Evolutionary conservation across 2,113 vertebrate genomes (phyloP).

Genomic region (Corythornis vintsioides): DNA sequence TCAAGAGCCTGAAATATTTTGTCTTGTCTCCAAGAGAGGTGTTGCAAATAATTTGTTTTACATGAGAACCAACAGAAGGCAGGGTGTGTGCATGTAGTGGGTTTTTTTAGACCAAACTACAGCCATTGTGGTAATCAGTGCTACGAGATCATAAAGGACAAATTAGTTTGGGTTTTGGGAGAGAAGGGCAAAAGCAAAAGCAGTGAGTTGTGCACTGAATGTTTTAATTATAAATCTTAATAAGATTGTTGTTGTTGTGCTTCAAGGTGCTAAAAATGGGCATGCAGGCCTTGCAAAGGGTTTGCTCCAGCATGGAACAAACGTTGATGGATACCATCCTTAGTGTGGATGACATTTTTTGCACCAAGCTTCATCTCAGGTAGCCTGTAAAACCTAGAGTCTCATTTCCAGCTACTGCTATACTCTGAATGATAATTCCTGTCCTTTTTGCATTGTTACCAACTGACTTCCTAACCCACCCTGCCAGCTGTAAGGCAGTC

Average conservation of each 20-base stretch:
- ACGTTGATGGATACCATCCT: conserved; percentile 79
- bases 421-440: conserved; percentile 38
- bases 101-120: not conserved
- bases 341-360: conserved; percentile 83
- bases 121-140: not conserved
- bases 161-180: not conserved
- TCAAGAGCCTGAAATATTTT: not conserved
- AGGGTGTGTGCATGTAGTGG: not conserved
- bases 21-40: not conserved
- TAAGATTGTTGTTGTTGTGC: not conserved
- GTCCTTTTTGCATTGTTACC: not conserved
- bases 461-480: conserved; percentile 9
- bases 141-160: rapidly evolving
- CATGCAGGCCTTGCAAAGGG: conserved; percentile 66
- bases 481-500: conserved; percentile 30
- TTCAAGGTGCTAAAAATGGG: conserved; percentile 74
- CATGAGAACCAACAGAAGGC: not conserved
- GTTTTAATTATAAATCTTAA: not conserved
- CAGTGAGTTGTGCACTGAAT: not conserved
- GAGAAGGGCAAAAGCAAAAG: not conserved
- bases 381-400: conserved; percentile 6
- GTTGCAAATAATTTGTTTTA: not conserved
- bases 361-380: conserved; percentile 80
- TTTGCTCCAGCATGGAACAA: conserved; percentile 73
- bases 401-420: conserved; percentile 40